phyloP scores from a whole-genome alignment of 30 jellyfish, hydroid and myxozoan genomes.

The Catostylus mosaicus region DNA sequence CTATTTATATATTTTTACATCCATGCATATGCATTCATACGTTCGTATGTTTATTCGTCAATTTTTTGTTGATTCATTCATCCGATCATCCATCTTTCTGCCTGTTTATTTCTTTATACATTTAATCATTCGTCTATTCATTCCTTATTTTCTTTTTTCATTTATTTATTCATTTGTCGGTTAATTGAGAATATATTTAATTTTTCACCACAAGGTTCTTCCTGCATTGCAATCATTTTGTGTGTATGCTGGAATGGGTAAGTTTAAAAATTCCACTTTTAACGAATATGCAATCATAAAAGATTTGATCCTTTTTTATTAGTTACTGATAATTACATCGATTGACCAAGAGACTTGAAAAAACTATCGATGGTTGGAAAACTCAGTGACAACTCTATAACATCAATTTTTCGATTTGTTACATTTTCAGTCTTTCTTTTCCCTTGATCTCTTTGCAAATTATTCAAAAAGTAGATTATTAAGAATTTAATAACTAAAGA shows the following conservation, averaged over 20 bases:
- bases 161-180: neutral
- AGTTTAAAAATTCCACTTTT: neutral
- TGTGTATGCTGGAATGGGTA: constrained; percentile 83
- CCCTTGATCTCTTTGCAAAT: neutral
- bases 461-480: no score
- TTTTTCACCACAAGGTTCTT: constrained; percentile 53
- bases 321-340: no score
- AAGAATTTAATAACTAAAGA: no score
- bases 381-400: neutral
- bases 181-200: neutral
- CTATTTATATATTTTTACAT: no score
- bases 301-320: no score
- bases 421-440: neutral
- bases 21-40: no score
- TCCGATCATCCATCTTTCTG: neutral
- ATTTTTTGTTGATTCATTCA: no score
- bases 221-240: constrained; percentile 93
- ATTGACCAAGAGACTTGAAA: neutral
- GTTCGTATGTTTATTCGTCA: no score
- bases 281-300: no score
- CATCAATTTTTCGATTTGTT: neutral
- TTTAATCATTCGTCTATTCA: neutral
- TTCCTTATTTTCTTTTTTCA: neutral
- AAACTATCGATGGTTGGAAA: neutral
- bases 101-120: neutral